These are phyloP conservation scores for Falcaria lacertinaria DNA, from an alignment of 2,888 invertebrate genomes.

Conservation along the genomic window DNA sequence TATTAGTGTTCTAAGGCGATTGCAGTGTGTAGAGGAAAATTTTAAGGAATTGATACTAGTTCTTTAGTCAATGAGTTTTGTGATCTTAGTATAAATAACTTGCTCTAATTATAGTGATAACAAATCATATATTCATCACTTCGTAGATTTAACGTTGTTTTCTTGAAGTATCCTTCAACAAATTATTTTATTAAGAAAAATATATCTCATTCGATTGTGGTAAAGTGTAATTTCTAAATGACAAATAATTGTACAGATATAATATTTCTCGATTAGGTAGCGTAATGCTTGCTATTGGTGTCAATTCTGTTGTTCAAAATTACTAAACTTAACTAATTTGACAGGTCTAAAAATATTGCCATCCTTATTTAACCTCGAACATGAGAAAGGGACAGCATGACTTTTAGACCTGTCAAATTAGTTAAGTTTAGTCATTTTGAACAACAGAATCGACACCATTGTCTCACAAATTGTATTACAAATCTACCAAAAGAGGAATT, in stretches of 20 bases:
- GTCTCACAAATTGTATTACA: no score
- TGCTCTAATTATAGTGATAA: constrained; percentile 32
- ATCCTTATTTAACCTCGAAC: no score
- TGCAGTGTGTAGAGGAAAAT: constrained; percentile 39
- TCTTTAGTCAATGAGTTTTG: constrained; percentile 66
- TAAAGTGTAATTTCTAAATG: constrained; percentile 73
- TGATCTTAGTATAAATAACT: constrained; percentile 58
- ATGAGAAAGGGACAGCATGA: no score
- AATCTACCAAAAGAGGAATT: no score
- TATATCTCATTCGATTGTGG: constrained; percentile 29
- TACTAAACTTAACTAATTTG: no score
- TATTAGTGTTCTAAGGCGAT: neutral
- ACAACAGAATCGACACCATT: no score
- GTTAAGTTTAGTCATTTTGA: no score
- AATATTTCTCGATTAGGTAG: constrained; percentile 30
- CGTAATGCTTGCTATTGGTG: neutral
- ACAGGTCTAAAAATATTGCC: no score
- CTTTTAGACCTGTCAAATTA: no score
- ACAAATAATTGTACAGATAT: constrained; percentile 63
- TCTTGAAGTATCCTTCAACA: neutral
- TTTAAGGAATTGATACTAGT: constrained; percentile 63
- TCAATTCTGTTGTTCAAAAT: no score
- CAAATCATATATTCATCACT: constrained; percentile 17
- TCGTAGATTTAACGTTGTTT: neutral
- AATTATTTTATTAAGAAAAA: no score